Percentiles rank a stretch among this genome's conserved stretches.
Conservation (phyloP, 2,888 invertebrate species). For the Tiliacea aurago region DNA sequence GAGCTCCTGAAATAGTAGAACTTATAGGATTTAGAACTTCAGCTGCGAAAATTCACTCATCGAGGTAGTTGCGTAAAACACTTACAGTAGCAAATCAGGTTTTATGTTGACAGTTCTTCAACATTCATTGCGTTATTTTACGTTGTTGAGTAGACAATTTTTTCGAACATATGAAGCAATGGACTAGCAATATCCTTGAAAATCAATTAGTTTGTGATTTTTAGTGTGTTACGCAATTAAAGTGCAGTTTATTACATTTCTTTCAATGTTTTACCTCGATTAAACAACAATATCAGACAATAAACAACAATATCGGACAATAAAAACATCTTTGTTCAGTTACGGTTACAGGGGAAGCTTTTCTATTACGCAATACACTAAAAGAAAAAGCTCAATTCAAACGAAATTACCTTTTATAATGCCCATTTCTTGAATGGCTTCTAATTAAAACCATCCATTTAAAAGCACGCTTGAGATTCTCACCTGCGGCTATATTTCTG, state of each 20-base stretch:
- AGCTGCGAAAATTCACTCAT: background rate
- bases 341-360: background rate
- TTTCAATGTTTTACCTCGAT: background rate
- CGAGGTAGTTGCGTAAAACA: too few relatives aligned
- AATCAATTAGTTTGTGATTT: too few relatives aligned
- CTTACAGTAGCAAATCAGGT: too few relatives aligned
- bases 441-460: constrained; percentile 63
- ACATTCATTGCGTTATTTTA: too few relatives aligned
- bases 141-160: too few relatives aligned
- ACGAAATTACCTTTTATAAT: constrained; percentile 45
- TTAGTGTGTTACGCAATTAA: too few relatives aligned
- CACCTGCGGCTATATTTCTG: constrained; percentile 60
- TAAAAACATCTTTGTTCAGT: background rate
- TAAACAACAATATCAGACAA: background rate
- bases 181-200: too few relatives aligned
- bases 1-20: background rate
- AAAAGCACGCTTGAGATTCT: constrained; percentile 41
- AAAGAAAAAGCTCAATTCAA: constrained; percentile 45
- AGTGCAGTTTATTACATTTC: background rate
- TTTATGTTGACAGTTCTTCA: too few relatives aligned
- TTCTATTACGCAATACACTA: constrained; percentile 16
- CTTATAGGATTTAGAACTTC: background rate
- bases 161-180: too few relatives aligned
- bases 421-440: constrained; percentile 47
- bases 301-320: background rate